A percentile compares a stretch with the other conserved stretches of the same genome.
phyloP scores from a whole-genome alignment of 2,797 vertebrate species.

The Gobio occitaniae region DNA sequence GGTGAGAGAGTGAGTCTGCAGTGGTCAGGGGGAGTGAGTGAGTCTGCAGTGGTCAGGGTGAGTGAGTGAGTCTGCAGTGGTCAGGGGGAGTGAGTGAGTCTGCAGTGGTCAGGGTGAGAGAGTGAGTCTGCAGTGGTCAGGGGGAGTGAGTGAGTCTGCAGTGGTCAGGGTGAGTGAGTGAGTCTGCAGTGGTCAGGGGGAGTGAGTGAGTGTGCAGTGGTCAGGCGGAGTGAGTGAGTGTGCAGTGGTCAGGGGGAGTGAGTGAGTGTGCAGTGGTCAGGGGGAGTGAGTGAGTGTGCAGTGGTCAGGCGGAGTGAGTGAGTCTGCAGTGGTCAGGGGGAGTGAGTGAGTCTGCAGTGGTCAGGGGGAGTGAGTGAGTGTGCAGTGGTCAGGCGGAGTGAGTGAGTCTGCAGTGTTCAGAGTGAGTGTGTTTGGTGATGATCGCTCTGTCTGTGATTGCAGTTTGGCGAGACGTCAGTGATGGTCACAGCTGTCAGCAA shows the following conservation, averaged over 20 bases:
- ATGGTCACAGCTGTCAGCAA: constrained; percentile 99
- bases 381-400: background rate
- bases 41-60: too few species aligned
- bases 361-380: background rate
- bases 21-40: constrained; percentile 68
- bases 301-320: too few species aligned
- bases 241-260: too few species aligned
- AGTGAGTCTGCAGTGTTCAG: too few species aligned
- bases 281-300: too few species aligned
- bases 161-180: too few species aligned
- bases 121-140: too few species aligned
- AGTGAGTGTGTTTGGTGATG: background rate
- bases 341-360: background rate
- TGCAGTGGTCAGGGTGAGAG: too few species aligned
- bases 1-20: constrained; percentile 72
- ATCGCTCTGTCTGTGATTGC: background rate
- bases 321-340: too few species aligned
- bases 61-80: background rate
- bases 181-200: too few species aligned
- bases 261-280: too few species aligned
- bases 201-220: background rate
- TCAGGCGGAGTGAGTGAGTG: background rate
- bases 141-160: background rate
- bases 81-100: too few species aligned
- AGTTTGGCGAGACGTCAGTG: constrained; percentile 95